These are phyloP conservation scores for Trissolcus japonicus DNA, from an alignment of 2,888 invertebrate genomes.

Conservation along the genomic window DNA sequence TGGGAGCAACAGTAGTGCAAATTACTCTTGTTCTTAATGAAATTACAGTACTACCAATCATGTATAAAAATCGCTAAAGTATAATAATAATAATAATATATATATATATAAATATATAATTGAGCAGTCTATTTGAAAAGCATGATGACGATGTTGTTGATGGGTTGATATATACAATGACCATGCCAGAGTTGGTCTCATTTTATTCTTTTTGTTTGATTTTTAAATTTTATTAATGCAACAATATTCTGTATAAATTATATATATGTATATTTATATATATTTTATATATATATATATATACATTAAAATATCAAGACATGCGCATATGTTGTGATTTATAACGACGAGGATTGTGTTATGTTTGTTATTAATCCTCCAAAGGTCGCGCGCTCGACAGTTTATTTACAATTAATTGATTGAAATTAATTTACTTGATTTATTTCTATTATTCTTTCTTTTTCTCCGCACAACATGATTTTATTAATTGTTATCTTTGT, in stretches of 20 bases:
- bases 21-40: conserved; percentile 71
- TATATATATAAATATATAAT: conserved; percentile 53
- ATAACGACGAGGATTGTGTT: conserved; percentile 29
- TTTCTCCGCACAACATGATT: neutral
- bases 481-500: conserved; percentile 14
- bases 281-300: conserved; percentile 14
- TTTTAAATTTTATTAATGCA: conserved; percentile 6
- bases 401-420: conserved; percentile 13
- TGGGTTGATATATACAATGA: conserved; percentile 71
- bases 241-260: no score
- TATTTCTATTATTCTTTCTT: neutral
- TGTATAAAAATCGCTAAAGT: conserved; percentile 48
- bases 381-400: conserved; percentile 33
- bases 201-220: conserved; percentile 18
- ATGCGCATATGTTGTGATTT: conserved; percentile 29
- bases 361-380: conserved; percentile 45
- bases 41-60: conserved; percentile 61
- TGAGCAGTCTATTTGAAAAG: conserved; percentile 67
- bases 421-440: neutral
- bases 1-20: conserved; percentile 76
- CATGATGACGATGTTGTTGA: conserved; percentile 72
- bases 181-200: conserved; percentile 69
- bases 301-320: conserved; percentile 3
- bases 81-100: conserved; percentile 13
- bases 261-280: neutral